These are phyloP conservation scores for Microchrysa polita DNA, from an alignment of 2,888 invertebrate genomes.

Conservation along the genomic window DNA sequence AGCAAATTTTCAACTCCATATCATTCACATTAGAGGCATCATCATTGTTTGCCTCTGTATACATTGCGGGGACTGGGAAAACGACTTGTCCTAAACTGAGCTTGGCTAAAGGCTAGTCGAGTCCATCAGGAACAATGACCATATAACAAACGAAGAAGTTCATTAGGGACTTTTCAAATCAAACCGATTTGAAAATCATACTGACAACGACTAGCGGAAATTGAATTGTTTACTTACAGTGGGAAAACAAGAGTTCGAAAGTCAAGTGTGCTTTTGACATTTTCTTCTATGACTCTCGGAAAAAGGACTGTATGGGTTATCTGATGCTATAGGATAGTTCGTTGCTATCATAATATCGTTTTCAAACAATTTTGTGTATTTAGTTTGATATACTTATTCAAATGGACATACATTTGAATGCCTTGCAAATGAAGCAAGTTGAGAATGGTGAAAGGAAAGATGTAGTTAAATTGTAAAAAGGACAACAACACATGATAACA, in stretches of 20 bases:
- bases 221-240: slow-evolving; percentile 36
- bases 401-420: no score
- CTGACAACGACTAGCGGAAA: slow-evolving; percentile 34
- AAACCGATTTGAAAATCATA: slow-evolving; percentile 21
- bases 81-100: no score
- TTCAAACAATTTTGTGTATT: not conserved
- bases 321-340: not conserved
- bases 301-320: not conserved
- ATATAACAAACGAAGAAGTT: not conserved
- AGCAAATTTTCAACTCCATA: not conserved
- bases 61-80: no score
- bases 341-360: not conserved
- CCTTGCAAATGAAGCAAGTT: no score
- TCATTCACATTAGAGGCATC: not conserved
- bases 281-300: slow-evolving; percentile 8
- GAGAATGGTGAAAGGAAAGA: no score
- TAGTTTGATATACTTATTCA: no score
- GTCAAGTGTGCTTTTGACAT: slow-evolving; percentile 26
- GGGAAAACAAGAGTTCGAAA: slow-evolving; percentile 7
- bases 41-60: not conserved
- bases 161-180: slow-evolving; percentile 19
- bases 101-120: no score
- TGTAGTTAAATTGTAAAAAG: no score
- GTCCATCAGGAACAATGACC: not conserved
- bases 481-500: no score